A percentile compares a stretch with the other conserved stretches of the same genome.
Conservation (phyloP, 1,140 invertebrate genomes). For the Steinernema khuongi region DNA sequence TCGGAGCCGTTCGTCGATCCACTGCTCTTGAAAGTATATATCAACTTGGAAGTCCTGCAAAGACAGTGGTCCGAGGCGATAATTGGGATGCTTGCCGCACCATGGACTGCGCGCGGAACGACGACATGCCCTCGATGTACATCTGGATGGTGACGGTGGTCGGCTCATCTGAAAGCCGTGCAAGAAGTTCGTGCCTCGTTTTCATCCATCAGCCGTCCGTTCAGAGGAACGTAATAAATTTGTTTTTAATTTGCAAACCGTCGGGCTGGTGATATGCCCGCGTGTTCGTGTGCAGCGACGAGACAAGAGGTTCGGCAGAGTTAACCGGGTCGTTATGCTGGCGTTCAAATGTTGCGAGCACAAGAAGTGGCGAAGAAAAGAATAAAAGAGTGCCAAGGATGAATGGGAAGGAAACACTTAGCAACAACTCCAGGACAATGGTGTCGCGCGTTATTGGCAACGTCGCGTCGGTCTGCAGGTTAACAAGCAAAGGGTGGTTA, state of each 20-base stretch:
- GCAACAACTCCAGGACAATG: background rate
- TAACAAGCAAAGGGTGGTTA: background rate
- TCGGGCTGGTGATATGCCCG: background rate
- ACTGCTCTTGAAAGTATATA: constrained; percentile 65
- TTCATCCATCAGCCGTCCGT: background rate
- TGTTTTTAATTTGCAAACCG: background rate
- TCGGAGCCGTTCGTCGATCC: constrained; percentile 64
- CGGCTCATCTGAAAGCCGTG: constrained; percentile 37
- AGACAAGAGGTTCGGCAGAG: background rate
- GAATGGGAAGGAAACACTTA: constrained; percentile 10
- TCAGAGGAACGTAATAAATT: background rate
- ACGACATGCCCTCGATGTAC: constrained; percentile 55
- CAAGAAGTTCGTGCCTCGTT: background rate
- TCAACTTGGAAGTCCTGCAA: constrained; percentile 66
- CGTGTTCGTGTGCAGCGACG: background rate
- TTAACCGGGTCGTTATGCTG: background rate
- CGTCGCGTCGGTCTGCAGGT: background rate
- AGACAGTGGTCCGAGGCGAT: constrained; percentile 10
- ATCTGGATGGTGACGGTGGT: constrained; percentile 51
- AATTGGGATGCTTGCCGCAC: constrained; percentile 21
- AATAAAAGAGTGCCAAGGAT: background rate
- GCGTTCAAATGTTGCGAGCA: background rate
- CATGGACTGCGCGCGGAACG: constrained; percentile 48
- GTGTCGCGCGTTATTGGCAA: background rate
- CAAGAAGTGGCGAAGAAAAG: background rate